A percentile compares a stretch with the other conserved stretches of the same genome.
These are phyloP conservation scores for Rhea americana DNA, from an alignment of 2,113 vertebrate genomes.

Conservation along the genomic window DNA sequence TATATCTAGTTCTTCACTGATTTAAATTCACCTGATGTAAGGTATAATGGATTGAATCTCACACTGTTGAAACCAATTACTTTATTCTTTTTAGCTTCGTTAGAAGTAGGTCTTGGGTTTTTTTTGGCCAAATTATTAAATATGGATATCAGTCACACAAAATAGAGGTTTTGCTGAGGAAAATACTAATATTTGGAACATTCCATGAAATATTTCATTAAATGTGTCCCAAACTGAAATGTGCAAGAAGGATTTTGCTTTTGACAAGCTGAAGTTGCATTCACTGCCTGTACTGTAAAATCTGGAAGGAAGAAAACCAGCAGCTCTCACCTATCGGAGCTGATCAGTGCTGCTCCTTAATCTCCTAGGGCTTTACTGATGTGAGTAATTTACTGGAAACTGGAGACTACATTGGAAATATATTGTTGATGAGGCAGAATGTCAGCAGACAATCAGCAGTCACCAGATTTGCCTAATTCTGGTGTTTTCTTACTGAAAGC, in stretches of 20 bases:
- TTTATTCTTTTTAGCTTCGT: neutral
- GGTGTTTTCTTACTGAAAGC: neutral
- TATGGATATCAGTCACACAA: neutral
- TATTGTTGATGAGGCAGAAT: neutral
- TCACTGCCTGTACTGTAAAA: neutral
- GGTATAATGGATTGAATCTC: neutral
- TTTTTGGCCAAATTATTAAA: neutral
- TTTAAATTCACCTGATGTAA: neutral
- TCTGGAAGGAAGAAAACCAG: neutral
- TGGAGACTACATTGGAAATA: neutral
- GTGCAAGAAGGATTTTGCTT: neutral
- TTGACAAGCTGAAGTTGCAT: neutral
- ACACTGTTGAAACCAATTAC: neutral
- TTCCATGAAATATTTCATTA: neutral
- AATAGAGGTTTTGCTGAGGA: neutral
- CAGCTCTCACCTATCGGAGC: neutral
- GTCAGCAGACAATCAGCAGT: neutral
- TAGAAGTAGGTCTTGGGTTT: neutral
- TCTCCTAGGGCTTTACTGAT: neutral
- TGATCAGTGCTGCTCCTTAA: neutral
- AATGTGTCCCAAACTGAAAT: neutral
- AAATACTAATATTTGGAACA: neutral
- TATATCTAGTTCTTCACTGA: neutral
- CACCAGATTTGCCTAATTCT: neutral
- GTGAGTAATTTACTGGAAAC: neutral